Evolutionary conservation across 1,140 invertebrate genomes (phyloP).

Genomic region (Aphidius gifuensis): DNA sequence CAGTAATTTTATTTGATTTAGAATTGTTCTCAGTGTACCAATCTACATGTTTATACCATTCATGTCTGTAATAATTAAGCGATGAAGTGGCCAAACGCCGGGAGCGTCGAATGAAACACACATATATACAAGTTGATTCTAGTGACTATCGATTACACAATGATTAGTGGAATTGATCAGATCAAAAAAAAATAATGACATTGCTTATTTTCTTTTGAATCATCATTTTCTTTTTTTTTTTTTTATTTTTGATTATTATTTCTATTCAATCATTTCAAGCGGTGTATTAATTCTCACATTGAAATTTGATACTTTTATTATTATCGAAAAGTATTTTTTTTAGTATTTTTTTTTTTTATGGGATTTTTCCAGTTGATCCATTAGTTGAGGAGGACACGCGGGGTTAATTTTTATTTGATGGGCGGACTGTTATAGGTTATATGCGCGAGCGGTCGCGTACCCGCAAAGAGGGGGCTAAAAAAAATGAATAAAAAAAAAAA

Average conservation of each 20-base stretch:
- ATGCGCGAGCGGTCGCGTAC: slow-evolving; percentile 14
- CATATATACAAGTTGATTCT: slow-evolving; percentile 20
- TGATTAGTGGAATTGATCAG: neutral
- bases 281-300: no score
- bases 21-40: slow-evolving; percentile 3
- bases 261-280: no score
- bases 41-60: neutral
- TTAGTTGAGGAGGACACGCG: neutral
- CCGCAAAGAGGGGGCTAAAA: slow-evolving; percentile 8
- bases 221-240: no score
- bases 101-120: neutral
- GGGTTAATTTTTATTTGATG: slow-evolving; percentile 22
- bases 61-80: slow-evolving; percentile 43
- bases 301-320: no score
- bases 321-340: neutral
- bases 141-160: slow-evolving; percentile 20
- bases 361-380: slow-evolving; percentile 17
- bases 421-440: slow-evolving; percentile 42
- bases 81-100: slow-evolving; percentile 32
- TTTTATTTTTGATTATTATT: no score
- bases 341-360: slow-evolving; percentile 3
- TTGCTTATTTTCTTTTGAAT: no score
- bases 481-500: slow-evolving; percentile 27
- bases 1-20: no score
- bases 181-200: neutral